Percentiles rank a stretch among this genome's conserved stretches.
Conservation (phyloP, 2,797 vertebrate genomes). For the Micromesistius poutassou region DNA sequence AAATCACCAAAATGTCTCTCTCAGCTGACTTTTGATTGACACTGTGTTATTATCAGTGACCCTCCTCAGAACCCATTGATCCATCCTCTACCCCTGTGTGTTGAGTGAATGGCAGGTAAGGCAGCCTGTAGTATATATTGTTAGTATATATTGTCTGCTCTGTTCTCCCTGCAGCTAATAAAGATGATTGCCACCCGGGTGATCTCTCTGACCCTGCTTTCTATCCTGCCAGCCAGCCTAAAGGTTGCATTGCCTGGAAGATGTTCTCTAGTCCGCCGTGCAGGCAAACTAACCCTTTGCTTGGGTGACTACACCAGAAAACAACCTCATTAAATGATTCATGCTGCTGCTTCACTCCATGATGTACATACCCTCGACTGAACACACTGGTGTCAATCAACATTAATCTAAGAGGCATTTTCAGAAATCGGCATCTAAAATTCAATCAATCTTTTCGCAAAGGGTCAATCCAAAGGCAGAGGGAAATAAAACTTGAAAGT, state of each 20-base stretch:
- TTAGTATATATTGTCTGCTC: constrained; percentile 1
- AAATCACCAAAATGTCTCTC: not conserved
- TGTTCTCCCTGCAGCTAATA: constrained; percentile 34
- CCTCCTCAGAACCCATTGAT: not conserved
- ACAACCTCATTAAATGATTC: not conserved
- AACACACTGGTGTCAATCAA: not conserved
- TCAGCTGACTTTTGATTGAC: not conserved
- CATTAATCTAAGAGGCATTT: no score
- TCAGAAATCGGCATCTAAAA: no score
- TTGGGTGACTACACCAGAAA: no score
- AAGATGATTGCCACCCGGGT: constrained; percentile 60
- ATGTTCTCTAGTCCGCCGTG: constrained; percentile 73
- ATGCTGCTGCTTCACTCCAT: constrained; percentile 40
- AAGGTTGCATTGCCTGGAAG: constrained; percentile 69
- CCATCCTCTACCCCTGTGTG: not conserved
- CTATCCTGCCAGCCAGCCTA: constrained; percentile 54
- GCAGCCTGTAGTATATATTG: not conserved
- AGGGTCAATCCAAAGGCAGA: no score
- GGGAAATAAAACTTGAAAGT: no score
- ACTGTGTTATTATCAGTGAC: not conserved
- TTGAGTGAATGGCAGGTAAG: not conserved
- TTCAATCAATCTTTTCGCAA: no score
- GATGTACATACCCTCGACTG: not conserved
- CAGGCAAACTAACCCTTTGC: constrained; percentile 70
- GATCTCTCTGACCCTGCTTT: constrained; percentile 66